These are phyloP conservation scores for Tetanocera ferruginea DNA, from an alignment of 2,888 invertebrate species.

Conservation along the genomic window DNA sequence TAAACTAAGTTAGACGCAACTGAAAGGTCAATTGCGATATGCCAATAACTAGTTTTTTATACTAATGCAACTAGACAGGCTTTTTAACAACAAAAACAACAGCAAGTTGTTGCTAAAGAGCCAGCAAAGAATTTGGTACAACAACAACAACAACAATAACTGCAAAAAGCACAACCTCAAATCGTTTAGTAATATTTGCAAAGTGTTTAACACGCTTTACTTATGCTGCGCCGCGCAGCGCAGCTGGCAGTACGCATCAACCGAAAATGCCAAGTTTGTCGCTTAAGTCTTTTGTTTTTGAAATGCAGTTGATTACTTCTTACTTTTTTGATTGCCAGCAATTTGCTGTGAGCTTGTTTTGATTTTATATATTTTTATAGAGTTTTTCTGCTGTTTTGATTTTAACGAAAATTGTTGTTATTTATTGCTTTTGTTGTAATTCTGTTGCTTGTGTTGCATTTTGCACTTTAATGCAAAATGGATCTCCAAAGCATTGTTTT, in stretches of 20 bases:
- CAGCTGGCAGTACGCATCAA: too few species aligned
- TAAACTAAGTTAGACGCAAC: neutral
- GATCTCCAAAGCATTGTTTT: too few species aligned
- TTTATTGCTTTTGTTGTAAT: too few species aligned
- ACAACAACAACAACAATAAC: neutral
- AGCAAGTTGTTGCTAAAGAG: too few species aligned
- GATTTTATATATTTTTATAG: neutral
- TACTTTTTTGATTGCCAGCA: neutral
- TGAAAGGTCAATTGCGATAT: neutral
- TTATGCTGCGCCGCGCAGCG: neutral
- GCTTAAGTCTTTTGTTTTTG: conserved; percentile 2
- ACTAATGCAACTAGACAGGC: neutral
- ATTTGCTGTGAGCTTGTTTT: neutral
- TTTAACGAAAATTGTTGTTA: neutral
- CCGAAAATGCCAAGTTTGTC: conserved; percentile 7
- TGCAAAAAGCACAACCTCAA: neutral
- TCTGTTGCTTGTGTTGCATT: too few species aligned
- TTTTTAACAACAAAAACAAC: too few species aligned
- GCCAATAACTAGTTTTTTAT: neutral
- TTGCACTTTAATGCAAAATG: too few species aligned
- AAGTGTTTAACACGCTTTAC: neutral
- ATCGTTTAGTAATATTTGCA: neutral
- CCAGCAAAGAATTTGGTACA: neutral
- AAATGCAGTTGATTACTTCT: neutral
- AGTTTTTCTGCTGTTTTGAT: neutral